Conservation (phyloP, 2,797 vertebrate species). For the Erethizon dorsatum region DNA sequence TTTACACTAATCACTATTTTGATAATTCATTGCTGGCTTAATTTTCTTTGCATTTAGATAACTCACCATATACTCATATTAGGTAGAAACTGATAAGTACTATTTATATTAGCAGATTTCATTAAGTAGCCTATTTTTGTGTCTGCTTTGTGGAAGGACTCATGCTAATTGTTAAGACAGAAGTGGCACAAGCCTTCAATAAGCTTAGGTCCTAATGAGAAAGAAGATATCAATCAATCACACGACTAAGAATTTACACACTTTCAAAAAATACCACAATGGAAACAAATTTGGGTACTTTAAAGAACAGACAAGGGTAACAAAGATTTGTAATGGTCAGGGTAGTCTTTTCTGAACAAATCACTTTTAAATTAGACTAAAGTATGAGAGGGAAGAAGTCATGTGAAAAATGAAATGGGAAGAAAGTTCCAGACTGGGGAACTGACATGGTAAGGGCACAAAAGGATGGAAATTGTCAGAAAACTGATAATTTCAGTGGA, state of each 20-base stretch:
- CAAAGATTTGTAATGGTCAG: neutral
- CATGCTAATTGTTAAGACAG: neutral
- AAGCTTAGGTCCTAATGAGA: neutral
- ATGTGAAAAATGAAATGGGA: neutral
- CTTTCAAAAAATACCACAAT: neutral
- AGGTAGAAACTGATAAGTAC: neutral
- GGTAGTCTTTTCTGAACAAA: neutral
- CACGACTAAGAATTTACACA: neutral
- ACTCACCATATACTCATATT: neutral
- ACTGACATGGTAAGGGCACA: neutral
- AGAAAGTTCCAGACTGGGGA: neutral
- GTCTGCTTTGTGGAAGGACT: neutral
- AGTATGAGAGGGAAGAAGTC: neutral
- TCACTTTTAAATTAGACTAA: neutral
- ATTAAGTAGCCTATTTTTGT: neutral
- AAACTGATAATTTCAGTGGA: neutral
- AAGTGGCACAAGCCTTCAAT: neutral
- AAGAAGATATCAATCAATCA: neutral
- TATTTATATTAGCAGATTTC: neutral
- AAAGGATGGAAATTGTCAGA: neutral
- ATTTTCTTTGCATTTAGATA: slow-evolving; percentile 36
- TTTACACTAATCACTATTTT: neutral
- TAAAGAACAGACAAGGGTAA: no score
- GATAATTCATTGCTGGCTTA: neutral
- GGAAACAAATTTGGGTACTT: neutral